Conservation (phyloP, 2,888 invertebrate species). For the Nemotelus nigrinus region DNA sequence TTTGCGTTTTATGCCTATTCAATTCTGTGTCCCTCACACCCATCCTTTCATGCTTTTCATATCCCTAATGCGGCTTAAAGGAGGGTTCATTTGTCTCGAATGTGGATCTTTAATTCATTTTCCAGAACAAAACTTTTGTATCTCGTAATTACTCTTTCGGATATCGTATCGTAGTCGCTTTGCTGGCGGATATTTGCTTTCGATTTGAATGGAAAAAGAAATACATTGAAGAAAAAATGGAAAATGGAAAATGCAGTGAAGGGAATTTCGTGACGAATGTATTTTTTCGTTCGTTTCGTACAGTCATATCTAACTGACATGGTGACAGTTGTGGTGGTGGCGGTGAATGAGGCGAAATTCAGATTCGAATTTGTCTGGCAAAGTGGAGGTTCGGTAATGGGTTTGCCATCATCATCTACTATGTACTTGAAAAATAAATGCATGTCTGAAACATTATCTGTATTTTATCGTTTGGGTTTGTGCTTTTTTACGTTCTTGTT, state of each 20-base stretch:
- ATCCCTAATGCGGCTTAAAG: slow-evolving; percentile 20
- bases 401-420: slow-evolving; percentile 18
- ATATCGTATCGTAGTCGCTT: not conserved
- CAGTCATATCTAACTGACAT: not conserved
- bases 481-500: slow-evolving; percentile 17
- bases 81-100: not conserved
- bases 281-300: not conserved
- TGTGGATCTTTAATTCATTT: not conserved
- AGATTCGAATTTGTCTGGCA: not conserved
- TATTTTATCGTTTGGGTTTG: slow-evolving; percentile 5
- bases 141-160: slow-evolving; percentile 20
- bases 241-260: slow-evolving; percentile 11
- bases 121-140: slow-evolving; percentile 11
- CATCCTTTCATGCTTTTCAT: not conserved
- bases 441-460: slow-evolving; percentile 28
- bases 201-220: slow-evolving; percentile 3
- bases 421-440: not conserved
- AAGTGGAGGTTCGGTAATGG: slow-evolving; percentile 3
- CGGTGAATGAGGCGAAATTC: not conserved
- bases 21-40: not conserved
- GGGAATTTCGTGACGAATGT: not conserved
- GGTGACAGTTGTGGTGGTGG: not conserved
- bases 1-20: not conserved
- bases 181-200: slow-evolving; percentile 22
- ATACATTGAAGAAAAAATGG: not conserved